A percentile compares a stretch with the other conserved stretches of the same genome.
Conservation (phyloP, 2,797 vertebrate genomes). For the Chiloscyllium punctatum region DNA sequence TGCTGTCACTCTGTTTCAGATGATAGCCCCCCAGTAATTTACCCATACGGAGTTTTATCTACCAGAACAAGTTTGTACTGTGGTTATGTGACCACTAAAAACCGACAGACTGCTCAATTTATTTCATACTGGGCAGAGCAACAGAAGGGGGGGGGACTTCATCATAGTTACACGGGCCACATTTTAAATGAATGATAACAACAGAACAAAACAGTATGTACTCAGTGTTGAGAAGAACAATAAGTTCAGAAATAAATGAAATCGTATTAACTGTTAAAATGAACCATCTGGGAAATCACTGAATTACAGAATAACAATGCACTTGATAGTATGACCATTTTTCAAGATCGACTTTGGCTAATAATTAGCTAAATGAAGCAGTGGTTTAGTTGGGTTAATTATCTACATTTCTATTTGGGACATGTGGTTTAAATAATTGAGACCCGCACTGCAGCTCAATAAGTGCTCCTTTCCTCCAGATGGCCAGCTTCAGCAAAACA, state of each 20-base stretch:
- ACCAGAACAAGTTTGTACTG: neutral
- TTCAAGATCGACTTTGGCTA: neutral
- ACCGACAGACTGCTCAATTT: neutral
- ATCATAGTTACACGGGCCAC: neutral
- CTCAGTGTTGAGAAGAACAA: neutral
- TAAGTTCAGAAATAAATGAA: neutral
- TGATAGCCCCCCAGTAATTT: neutral
- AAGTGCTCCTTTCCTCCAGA: neutral
- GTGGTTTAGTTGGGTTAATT: neutral
- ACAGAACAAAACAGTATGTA: neutral
- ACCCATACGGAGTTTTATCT: neutral
- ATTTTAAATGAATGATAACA: neutral
- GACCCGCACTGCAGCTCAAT: neutral
- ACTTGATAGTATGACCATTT: neutral
- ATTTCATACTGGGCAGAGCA: neutral
- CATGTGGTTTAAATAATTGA: neutral
- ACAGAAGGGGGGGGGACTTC: too few relatives aligned
- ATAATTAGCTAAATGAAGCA: neutral
- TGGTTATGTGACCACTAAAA: neutral
- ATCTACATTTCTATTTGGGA: neutral
- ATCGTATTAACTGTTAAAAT: neutral
- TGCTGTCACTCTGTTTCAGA: neutral
- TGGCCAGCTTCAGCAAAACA: neutral
- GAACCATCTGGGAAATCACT: neutral
- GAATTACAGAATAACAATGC: neutral